Base-by-base conservation (phyloP, 2,113 vertebrate genomes). In the Struthidea cinerea region DNA sequence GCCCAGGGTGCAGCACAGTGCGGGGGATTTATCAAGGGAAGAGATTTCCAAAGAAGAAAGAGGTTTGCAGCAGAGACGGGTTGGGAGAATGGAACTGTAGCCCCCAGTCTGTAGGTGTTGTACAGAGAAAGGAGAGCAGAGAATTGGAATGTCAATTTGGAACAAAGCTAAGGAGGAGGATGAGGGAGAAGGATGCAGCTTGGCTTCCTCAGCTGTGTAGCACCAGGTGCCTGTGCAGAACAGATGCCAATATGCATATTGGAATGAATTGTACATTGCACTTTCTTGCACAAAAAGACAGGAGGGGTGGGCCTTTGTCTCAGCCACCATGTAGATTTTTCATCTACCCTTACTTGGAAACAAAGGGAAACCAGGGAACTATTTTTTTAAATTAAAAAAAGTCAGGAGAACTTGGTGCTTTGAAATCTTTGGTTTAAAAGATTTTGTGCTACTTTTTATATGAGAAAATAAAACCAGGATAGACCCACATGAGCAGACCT, bases 381-480 rank as follows among this genome's bases (percentile, higher is more conserved):
- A 9, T 5, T 11, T 33, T 39, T 64, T 56, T 35, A 2, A 61
- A 21, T 10, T 17, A 18, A 39, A 55, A 55, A 27, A 17, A 23
- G 16, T 20, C 23, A 81, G 16, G 37, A 74, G 41, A 94, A 78
- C 27, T 16, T 6, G 3, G 32, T 61, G 73, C 49, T 87, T 73
- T 91, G 59, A 91, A 69, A 47, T 65, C 13, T 65, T 69, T n/a
- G 37, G 23, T 24, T 8, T 10, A 56, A 42, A 55, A 52, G 19
- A 32, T 32, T 84, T 78, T 92, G 46, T 75, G 50, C 64, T 80
- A 35, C 35, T 64, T 96, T 93, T 94, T 78, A 32, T 16, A 46
- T 0, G 11, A 81, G 74, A 64, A 94, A 87, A 86, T 60, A 71
- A 87, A 97, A 93, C 13, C 18, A 89, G 30, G 41, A 73, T 11